Evolutionary conservation across 1,140 invertebrate species (phyloP).

Genomic region (Apis mellifera): DNA sequence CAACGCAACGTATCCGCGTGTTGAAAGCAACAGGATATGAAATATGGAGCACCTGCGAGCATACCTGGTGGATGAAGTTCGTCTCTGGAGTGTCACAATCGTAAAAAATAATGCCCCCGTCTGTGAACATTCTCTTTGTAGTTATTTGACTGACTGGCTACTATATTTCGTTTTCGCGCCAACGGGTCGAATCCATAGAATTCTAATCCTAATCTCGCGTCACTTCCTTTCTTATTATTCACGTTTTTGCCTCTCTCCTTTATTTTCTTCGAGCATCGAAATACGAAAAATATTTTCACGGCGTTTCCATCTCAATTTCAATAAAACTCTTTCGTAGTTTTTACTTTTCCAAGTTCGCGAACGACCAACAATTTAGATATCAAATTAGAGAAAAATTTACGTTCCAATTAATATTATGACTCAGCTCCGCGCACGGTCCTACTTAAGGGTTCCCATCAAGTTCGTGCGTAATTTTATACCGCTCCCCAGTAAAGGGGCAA

Average conservation of each 20-base stretch:
- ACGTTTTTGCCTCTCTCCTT: neutral
- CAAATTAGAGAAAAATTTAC: neutral
- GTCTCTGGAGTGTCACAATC: constrained; percentile 52
- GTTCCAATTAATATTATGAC: constrained; percentile 15
- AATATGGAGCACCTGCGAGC: constrained; percentile 42
- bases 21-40: constrained; percentile 53
- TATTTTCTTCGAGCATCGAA: neutral
- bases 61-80: constrained; percentile 32
- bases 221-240: constrained; percentile 45
- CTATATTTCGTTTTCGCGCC: neutral
- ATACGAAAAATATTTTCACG: neutral
- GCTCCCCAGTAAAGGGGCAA: neutral
- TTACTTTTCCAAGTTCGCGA: too few species aligned
- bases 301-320: neutral
- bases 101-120: constrained; percentile 54
- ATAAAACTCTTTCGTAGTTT: neutral
- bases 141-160: neutral
- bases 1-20: constrained; percentile 22
- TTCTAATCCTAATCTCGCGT: neutral
- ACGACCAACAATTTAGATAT: neutral
- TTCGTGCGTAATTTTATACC: neutral
- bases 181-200: neutral
- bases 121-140: constrained; percentile 9
- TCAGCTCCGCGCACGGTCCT: neutral
- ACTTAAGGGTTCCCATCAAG: neutral